Conservation (phyloP, 2,797 vertebrate species). For the Euthynnus affinis region DNA sequence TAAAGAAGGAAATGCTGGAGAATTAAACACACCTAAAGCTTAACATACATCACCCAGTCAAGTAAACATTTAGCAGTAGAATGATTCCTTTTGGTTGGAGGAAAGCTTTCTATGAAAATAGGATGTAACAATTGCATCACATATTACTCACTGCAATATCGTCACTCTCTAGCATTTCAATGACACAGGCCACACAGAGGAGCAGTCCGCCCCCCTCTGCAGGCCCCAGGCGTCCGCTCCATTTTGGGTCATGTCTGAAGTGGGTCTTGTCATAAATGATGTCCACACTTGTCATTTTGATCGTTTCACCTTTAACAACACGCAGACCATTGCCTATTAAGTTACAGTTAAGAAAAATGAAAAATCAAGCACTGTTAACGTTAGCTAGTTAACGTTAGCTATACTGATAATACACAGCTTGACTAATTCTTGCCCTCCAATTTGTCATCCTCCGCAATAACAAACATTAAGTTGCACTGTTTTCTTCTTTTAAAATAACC, state of each 20-base stretch:
- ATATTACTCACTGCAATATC: conserved; percentile 82
- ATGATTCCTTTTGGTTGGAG: background rate
- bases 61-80: background rate
- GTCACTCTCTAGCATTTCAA: conserved; percentile 87
- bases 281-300: conserved; percentile 70
- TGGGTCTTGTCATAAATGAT: conserved; percentile 78
- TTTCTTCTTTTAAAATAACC: too few relatives aligned
- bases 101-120: background rate
- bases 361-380: too few relatives aligned
- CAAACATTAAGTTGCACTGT: too few relatives aligned
- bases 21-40: background rate
- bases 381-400: too few relatives aligned
- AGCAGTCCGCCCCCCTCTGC: conserved; percentile 56
- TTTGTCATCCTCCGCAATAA: too few relatives aligned
- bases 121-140: background rate
- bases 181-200: conserved; percentile 89
- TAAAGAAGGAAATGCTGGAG: background rate
- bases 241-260: conserved; percentile 84
- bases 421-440: too few relatives aligned
- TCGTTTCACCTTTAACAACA: conserved; percentile 13
- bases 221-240: conserved; percentile 73
- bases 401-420: too few relatives aligned
- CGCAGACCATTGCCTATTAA: background rate
- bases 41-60: background rate
- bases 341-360: background rate